These are phyloP conservation scores for Acrocyrtus sp. DNA, from an alignment of 2,888 invertebrate genomes.

Conservation along the genomic window DNA sequence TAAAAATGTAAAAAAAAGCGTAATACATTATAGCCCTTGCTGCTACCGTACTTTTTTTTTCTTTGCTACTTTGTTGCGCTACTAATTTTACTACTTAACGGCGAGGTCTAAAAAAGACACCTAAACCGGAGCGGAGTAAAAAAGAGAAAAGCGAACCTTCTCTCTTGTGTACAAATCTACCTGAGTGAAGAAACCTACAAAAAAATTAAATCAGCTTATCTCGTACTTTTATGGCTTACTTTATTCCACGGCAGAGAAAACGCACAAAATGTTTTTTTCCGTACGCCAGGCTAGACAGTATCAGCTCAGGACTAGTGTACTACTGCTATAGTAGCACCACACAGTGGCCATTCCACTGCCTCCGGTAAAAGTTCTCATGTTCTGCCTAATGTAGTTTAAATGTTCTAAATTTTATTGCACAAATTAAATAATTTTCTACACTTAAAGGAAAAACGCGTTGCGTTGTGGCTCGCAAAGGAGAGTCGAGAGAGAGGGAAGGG, in stretches of 20 bases:
- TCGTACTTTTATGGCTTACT: slow-evolving; percentile 38
- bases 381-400: slow-evolving; percentile 48
- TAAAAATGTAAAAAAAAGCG: too few species aligned
- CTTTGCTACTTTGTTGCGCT: background rate
- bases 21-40: too few species aligned
- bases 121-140: too few species aligned
- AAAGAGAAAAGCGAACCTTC: too few species aligned
- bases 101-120: background rate
- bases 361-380: slow-evolving; percentile 41
- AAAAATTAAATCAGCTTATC: slow-evolving; percentile 43
- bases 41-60: background rate
- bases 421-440: slow-evolving; percentile 48
- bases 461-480: background rate
- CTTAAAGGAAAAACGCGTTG: slow-evolving; percentile 32
- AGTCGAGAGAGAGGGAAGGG: too few species aligned
- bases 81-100: background rate
- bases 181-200: too few species aligned
- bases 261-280: slow-evolving; percentile 3
- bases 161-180: too few species aligned
- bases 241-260: slow-evolving; percentile 23
- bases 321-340: too few species aligned
- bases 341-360: background rate
- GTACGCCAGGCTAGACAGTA: background rate
- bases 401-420: slow-evolving; percentile 47
- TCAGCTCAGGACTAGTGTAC: too few species aligned